Conservation (phyloP, 2,888 invertebrate species). For the Drosophila macrothrix region DNA sequence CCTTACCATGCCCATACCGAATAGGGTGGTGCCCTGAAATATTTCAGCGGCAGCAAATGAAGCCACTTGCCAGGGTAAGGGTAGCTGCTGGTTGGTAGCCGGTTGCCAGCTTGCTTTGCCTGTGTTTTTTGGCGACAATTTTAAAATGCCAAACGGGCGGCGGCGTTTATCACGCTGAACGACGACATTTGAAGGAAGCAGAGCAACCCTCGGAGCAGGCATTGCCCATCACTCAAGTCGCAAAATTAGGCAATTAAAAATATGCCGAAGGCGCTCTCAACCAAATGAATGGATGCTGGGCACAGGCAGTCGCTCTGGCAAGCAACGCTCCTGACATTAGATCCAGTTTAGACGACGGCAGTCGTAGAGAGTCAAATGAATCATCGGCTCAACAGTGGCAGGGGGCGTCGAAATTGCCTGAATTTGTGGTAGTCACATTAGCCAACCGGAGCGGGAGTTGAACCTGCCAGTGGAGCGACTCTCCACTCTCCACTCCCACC, state of each 20-base stretch:
- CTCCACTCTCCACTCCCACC: background rate
- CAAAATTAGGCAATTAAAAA: conserved; percentile 85
- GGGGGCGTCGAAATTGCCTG: conserved; percentile 60
- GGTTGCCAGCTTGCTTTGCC: conserved; percentile 38
- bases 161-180: conserved; percentile 82
- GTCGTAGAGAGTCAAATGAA: conserved; percentile 62
- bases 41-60: conserved; percentile 75
- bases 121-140: conserved; percentile 79
- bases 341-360: conserved; percentile 54
- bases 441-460: conserved; percentile 22
- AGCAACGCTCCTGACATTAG: conserved; percentile 48
- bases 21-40: conserved; percentile 56
- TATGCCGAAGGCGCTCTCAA: conserved; percentile 83
- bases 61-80: conserved; percentile 68
- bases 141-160: conserved; percentile 79
- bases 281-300: conserved; percentile 65
- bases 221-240: conserved; percentile 83
- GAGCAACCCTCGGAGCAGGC: conserved; percentile 66
- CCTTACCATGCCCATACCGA: conserved; percentile 13
- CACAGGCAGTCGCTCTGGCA: conserved; percentile 6
- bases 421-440: conserved; percentile 61
- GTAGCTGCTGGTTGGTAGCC: conserved; percentile 1
- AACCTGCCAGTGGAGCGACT: conserved; percentile 6
- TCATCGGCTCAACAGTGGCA: conserved; percentile 69
- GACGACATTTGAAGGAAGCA: conserved; percentile 64